Evolutionary conservation across 2,113 vertebrate species (phyloP).

Genomic region (Gopherus flavomarginatus): DNA sequence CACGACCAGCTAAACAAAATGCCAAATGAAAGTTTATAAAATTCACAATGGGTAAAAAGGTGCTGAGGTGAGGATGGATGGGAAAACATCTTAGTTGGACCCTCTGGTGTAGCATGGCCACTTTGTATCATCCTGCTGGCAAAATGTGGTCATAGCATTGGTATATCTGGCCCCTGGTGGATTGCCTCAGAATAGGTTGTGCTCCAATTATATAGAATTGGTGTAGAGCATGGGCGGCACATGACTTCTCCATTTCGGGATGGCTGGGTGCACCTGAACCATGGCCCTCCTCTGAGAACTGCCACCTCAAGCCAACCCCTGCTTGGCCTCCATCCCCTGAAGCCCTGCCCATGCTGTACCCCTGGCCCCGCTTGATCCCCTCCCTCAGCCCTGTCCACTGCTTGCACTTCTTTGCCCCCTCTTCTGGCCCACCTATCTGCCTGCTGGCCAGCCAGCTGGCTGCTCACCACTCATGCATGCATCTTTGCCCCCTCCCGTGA

Average conservation of each 20-base stretch:
- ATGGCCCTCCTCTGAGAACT: too few species aligned
- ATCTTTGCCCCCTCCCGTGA: too few species aligned
- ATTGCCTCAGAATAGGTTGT: neutral
- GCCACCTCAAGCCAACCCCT: too few species aligned
- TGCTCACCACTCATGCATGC: too few species aligned
- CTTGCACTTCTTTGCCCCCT: too few species aligned
- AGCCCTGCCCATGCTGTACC: too few species aligned
- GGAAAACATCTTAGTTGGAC: neutral
- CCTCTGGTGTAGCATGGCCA: neutral
- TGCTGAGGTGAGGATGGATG: neutral
- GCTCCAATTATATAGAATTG: neutral
- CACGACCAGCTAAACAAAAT: neutral
- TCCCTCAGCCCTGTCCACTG: too few species aligned
- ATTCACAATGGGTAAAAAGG: neutral
- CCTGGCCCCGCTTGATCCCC: too few species aligned
- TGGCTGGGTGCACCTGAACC: too few species aligned
- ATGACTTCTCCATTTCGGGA: too few species aligned
- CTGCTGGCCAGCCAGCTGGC: too few species aligned
- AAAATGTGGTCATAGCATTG: neutral
- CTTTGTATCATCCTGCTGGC: neutral
- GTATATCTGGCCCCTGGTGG: neutral
- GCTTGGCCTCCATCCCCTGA: fast-evolving
- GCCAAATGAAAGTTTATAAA: neutral
- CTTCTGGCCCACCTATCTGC: too few species aligned
- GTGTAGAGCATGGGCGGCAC: neutral